Conservation (phyloP, 2,797 vertebrate species). For the Oophaga sylvatica region DNA sequence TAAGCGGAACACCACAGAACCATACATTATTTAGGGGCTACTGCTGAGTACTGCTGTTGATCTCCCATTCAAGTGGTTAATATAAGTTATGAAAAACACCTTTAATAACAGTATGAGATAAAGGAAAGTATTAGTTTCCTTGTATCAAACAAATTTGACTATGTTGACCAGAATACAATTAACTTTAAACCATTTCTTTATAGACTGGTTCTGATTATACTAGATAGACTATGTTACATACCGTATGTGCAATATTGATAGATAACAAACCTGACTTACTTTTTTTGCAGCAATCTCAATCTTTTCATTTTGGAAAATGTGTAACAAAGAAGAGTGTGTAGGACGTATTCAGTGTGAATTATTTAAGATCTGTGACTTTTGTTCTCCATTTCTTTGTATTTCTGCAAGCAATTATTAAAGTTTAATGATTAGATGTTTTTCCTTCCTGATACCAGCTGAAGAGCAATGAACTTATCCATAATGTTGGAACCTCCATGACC, state of each 20-base stretch:
- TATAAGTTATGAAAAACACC: no score
- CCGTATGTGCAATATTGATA: not conserved
- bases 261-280: no score
- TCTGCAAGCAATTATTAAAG: not conserved
- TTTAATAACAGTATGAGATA: no score
- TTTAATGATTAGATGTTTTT: not conserved
- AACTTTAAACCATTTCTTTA: not conserved
- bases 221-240: no score
- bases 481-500: constrained; percentile 80
- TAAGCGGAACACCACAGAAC: not conserved
- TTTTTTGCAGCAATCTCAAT: no score
- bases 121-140: no score
- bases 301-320: not conserved
- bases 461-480: constrained; percentile 78
- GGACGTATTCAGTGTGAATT: not conserved
- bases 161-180: no score
- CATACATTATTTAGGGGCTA: no score
- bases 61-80: no score
- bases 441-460: constrained; percentile 74
- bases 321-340: not conserved
- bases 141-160: no score
- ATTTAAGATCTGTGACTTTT: not conserved
- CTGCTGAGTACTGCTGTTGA: no score
- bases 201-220: not conserved
- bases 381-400: not conserved